Conservation (phyloP, 2,797 vertebrate genomes). For the Agapornis canus region DNA sequence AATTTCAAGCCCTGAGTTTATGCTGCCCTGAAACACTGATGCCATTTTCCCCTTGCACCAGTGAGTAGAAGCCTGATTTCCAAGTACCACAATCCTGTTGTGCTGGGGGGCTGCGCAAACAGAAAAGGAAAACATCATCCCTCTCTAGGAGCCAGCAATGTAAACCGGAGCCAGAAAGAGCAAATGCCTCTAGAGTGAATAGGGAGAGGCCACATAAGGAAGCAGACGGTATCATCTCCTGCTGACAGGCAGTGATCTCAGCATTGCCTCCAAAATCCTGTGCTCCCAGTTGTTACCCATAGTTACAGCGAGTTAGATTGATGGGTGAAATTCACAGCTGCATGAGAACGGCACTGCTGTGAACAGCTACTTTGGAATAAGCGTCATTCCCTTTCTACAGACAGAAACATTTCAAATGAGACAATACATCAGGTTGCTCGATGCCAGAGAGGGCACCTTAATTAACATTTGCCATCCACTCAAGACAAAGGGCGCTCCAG, state of each 20-base stretch:
- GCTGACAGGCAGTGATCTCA: not conserved
- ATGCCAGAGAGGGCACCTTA: not conserved
- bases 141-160: not conserved
- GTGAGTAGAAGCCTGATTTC: not conserved
- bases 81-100: not conserved
- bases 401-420: not conserved
- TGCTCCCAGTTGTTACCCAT: not conserved
- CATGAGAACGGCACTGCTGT: not conserved
- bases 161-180: not conserved
- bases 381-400: not conserved
- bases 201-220: not conserved
- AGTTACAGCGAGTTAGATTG: not conserved
- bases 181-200: not conserved
- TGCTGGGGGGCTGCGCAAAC: not conserved
- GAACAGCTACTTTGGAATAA: not conserved
- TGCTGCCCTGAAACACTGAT: not conserved
- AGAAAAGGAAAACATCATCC: not conserved
- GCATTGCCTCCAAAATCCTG: not conserved
- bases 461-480: constrained; percentile 39
- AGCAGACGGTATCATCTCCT: not conserved
- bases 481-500: not conserved
- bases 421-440: not conserved
- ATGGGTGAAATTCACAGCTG: not conserved
- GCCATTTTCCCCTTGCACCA: not conserved
- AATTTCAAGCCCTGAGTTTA: not conserved